Evolutionary conservation across 1,140 invertebrate species (phyloP), one percentile per base, ranked within the genome.

Genomic region (Stratiolaelaps scimitus): DNA sequence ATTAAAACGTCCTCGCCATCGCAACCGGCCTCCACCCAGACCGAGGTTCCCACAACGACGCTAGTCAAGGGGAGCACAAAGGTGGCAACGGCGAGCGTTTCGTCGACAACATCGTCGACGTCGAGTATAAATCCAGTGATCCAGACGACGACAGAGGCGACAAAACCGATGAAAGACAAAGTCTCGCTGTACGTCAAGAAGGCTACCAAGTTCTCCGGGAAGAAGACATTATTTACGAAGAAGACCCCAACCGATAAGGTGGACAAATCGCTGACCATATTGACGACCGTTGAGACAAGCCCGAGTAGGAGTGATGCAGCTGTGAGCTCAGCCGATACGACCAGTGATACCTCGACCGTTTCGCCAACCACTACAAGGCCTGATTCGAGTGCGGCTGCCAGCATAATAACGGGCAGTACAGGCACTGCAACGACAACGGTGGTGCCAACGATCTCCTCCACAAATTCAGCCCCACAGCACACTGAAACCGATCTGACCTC

Each of bases 121-220:
- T 60, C 53, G 53, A 60, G 23, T 34, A 34, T 60, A 26, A 26
- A 60, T 60, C 34, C 20, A 26, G 53, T 60, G 13, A 60, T 60
- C 34, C 26, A 26, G 34, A 60, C 53, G 1, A 60, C 53, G 1
- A 26, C 53, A 15, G 53, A 60, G 34, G 26, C 53, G 1, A 60
- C 53, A 34, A 60, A 60, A 26, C 53, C 53, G 1, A 60, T 60
- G 53, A 60, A 60, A 23, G 53, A 60, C 26, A 60, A 60, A 23
- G 7, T 28, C 4, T 60, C 53, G 15, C 15, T 23, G 20, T 60
- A 26, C 26, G 20, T 23, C 4, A 60, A 60, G 53, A 60, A 60
- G 34, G 17, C 34, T 13, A 60, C 15, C 26, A 26, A 60, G 23
- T 34, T 34, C 6, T 26, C 34, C 34, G 26, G 15, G 53, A 29